Evolutionary conservation across 1,140 invertebrate species (phyloP).

Genomic region (Calephelis nemesis): DNA sequence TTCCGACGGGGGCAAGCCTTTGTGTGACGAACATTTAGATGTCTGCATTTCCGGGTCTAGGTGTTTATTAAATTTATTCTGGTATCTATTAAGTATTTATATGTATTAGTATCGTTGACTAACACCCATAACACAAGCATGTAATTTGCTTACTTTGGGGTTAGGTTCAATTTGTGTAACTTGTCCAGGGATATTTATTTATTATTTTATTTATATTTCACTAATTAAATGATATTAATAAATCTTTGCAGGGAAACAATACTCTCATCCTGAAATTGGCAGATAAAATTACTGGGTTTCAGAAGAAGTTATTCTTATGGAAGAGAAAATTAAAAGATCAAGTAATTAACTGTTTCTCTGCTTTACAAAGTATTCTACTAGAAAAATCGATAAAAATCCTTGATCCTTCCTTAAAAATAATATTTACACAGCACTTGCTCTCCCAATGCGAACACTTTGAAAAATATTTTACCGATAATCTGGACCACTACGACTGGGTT

Average conservation of each 20-base stretch:
- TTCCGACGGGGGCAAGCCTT: too few species aligned
- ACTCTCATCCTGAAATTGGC: conserved; percentile 2
- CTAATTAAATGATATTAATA: conserved; percentile 1
- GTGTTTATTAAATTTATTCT: too few species aligned
- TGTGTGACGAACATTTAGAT: too few species aligned
- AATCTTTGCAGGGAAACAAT: not conserved
- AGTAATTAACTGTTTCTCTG: not conserved
- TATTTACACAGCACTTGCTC: not conserved
- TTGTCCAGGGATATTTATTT: too few species aligned
- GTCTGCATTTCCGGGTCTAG: too few species aligned
- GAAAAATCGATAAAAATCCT: not conserved
- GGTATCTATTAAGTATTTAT: too few species aligned
- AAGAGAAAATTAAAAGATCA: conserved; percentile 1
- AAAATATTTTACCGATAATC: not conserved
- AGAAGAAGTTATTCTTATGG: conserved; percentile 15
- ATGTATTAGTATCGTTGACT: too few species aligned
- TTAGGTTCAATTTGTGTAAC: too few species aligned
- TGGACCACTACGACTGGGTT: not conserved
- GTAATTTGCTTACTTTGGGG: too few species aligned
- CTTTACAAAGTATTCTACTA: conserved; percentile 14
- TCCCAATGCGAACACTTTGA: not conserved
- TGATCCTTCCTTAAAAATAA: not conserved
- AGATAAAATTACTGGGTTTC: conserved; percentile 14
- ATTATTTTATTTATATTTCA: too few species aligned
- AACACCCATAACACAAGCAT: too few species aligned